These are phyloP conservation scores for Osmerus mordax DNA, from an alignment of 2,113 vertebrate genomes.

Conservation along the genomic window DNA sequence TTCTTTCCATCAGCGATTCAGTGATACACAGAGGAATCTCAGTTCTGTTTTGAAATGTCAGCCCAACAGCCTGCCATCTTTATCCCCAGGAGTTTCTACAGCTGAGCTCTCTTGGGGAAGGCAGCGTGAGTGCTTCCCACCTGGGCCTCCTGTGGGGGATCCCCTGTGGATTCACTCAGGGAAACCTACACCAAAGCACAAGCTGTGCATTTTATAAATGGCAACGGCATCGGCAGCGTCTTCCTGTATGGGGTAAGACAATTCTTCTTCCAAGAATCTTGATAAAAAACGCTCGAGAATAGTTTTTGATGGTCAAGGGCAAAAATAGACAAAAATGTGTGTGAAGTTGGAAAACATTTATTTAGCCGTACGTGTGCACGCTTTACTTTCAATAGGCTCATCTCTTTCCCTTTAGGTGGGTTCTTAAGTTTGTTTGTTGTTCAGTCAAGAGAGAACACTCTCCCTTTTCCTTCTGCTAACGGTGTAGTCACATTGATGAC, in stretches of 20 bases:
- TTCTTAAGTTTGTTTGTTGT: no score
- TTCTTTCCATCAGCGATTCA: background rate
- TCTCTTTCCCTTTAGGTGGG: background rate
- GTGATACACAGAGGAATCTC: background rate
- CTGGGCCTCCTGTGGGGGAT: background rate
- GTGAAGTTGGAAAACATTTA: no score
- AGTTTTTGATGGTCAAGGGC: no score
- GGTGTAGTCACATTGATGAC: background rate
- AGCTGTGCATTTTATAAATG: background rate
- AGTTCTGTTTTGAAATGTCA: background rate
- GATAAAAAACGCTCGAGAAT: no score
- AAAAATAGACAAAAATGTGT: no score
- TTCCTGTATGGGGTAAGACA: no score
- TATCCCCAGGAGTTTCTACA: slow-evolving; percentile 29
- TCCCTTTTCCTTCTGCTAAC: background rate
- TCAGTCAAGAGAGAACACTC: no score
- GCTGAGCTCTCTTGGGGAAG: slow-evolving; percentile 18
- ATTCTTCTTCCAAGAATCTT: no score
- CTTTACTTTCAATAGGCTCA: background rate
- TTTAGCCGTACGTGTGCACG: no score
- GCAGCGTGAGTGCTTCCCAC: background rate
- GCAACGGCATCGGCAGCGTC: no score
- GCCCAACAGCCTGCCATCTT: slow-evolving; percentile 3
- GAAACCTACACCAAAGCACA: background rate
- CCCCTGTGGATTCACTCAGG: slow-evolving; percentile 1